Conservation (phyloP, 2,888 invertebrate genomes). For the Limenitis camilla region DNA sequence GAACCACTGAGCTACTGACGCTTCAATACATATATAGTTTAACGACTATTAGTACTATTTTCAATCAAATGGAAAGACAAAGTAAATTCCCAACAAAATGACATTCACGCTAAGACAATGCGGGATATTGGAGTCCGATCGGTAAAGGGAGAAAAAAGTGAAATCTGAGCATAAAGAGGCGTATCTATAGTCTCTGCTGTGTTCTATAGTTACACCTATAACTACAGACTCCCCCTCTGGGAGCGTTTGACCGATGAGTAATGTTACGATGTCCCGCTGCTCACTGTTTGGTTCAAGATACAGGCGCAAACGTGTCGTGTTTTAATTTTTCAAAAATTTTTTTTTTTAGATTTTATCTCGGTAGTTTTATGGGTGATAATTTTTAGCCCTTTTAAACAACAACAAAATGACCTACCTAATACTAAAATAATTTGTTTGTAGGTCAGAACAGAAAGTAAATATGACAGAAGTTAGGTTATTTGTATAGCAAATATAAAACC, state of each 20-base stretch:
- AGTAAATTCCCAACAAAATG: constrained; percentile 4
- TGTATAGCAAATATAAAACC: no score
- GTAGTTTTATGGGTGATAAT: no score
- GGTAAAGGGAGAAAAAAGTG: constrained; percentile 14
- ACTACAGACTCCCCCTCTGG: constrained; percentile 10
- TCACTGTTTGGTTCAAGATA: constrained; percentile 8
- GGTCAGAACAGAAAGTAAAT: no score
- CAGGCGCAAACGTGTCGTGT: no score
- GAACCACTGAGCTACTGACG: no score
- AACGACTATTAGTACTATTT: not conserved
- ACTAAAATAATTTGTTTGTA: no score
- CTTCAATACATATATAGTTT: not conserved
- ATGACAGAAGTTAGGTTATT: no score
- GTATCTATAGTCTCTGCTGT: not conserved
- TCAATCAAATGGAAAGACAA: not conserved
- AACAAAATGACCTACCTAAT: no score
- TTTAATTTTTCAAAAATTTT: no score
- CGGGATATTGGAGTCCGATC: constrained; percentile 19
- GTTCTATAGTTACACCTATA: no score
- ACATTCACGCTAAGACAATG: constrained; percentile 14
- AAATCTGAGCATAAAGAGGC: constrained; percentile 11
- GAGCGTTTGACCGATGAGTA: constrained; percentile 25
- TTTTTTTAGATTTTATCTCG: no score
- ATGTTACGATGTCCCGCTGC: constrained; percentile 18
- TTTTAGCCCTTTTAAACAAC: no score